A percentile compares a stretch with the other conserved stretches of the same genome.
These are phyloP conservation scores for Andrena trimmerana DNA, from an alignment of 2,888 invertebrate genomes.

Conservation along the genomic window DNA sequence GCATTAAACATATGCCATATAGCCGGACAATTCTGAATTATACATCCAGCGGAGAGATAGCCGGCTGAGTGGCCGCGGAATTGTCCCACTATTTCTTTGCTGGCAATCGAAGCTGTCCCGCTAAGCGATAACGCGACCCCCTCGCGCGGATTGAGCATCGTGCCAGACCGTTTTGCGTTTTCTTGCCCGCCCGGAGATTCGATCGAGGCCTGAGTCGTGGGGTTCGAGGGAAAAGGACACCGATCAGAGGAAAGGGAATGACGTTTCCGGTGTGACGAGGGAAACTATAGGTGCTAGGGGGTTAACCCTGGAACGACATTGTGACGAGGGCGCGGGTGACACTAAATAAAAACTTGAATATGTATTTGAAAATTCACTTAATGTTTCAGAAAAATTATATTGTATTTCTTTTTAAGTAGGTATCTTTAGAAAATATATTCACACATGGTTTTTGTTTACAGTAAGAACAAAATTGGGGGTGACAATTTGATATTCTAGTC, in stretches of 20 bases:
- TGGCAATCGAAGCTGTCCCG: slow-evolving; percentile 75
- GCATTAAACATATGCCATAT: slow-evolving; percentile 83
- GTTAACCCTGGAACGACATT: not conserved
- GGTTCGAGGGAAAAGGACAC: slow-evolving; percentile 16
- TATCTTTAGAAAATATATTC: no score
- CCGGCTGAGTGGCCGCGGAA: slow-evolving; percentile 75
- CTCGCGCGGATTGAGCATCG: slow-evolving; percentile 25
- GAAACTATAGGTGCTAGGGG: not conserved
- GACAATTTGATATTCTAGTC: no score
- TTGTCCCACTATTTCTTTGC: slow-evolving; percentile 79
- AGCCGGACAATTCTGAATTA: slow-evolving; percentile 83
- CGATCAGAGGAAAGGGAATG: not conserved
- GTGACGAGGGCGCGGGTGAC: no score
- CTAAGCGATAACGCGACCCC: slow-evolving; percentile 62
- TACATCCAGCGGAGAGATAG: slow-evolving; percentile 78
- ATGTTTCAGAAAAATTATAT: no score
- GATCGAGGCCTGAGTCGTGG: slow-evolving; percentile 58
- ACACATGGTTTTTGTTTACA: no score
- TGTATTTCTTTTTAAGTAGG: no score
- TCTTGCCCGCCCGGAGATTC: slow-evolving; percentile 52
- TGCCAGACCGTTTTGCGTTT: slow-evolving; percentile 22
- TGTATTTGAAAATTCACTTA: no score
- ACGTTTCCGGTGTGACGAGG: not conserved
- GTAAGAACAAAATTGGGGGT: no score
- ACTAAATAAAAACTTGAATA: no score